Evolutionary conservation across 2,113 vertebrate genomes (phyloP).

Genomic region (Anas platyrhynchos): DNA sequence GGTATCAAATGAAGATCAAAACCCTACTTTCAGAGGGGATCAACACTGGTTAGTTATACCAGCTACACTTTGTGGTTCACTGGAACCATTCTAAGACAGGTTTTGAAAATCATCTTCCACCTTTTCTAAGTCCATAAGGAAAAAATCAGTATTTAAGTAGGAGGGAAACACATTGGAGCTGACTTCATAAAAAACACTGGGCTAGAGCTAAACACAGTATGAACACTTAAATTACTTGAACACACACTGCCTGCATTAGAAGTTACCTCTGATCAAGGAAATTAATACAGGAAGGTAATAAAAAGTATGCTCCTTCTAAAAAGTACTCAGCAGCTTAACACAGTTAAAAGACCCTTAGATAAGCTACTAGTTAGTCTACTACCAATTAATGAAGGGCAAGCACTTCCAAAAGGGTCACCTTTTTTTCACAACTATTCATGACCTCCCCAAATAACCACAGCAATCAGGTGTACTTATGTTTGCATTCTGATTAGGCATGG

Average conservation of each 20-base stretch:
- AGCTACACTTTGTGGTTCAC: neutral
- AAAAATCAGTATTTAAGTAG: neutral
- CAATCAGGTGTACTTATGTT: neutral
- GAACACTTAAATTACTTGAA: neutral
- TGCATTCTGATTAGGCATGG: neutral
- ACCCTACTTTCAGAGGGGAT: neutral
- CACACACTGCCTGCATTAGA: neutral
- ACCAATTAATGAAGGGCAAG: neutral
- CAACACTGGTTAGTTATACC: neutral
- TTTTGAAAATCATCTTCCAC: neutral
- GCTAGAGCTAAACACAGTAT: neutral
- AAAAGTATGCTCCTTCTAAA: neutral
- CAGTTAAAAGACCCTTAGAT: neutral
- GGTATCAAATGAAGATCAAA: neutral
- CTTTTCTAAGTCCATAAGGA: neutral
- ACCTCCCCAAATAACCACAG: neutral
- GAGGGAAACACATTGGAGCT: neutral
- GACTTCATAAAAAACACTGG: neutral
- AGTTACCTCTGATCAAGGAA: neutral
- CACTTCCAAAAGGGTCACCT: neutral
- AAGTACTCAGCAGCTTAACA: neutral
- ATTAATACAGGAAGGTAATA: neutral
- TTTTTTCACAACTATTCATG: neutral
- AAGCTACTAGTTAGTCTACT: neutral
- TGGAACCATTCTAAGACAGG: neutral